These are phyloP conservation scores for Orthosia gothica DNA, from an alignment of 2,888 invertebrate genomes.

Conservation along the genomic window DNA sequence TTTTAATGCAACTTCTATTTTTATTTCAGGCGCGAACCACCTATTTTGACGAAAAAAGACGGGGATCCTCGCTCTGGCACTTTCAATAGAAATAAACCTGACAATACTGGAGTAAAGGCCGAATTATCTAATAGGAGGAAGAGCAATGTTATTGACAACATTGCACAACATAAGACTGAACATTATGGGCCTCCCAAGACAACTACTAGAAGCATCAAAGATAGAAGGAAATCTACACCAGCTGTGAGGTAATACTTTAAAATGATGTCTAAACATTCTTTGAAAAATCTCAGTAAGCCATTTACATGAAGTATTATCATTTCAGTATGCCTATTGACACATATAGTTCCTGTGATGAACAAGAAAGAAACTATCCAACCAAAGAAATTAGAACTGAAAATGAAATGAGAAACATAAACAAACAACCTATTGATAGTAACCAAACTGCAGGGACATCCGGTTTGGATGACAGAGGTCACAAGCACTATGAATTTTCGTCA, in stretches of 20 bases:
- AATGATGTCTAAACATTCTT: slow-evolving; percentile 3
- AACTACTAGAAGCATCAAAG: slow-evolving; percentile 67
- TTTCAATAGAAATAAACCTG: slow-evolving; percentile 26
- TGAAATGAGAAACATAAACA: slow-evolving; percentile 60
- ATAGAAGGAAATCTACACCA: slow-evolving; percentile 82
- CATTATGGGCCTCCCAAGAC: slow-evolving; percentile 29
- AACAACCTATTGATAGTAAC: slow-evolving; percentile 60
- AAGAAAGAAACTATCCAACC: slow-evolving; percentile 58
- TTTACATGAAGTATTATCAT: slow-evolving; percentile 28
- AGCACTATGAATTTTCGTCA: slow-evolving; percentile 61
- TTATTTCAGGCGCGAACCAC: slow-evolving; percentile 42
- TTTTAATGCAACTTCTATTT: not conserved
- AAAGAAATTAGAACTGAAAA: slow-evolving; percentile 58
- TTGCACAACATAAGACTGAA: slow-evolving; percentile 40
- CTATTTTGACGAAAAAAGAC: slow-evolving; percentile 10
- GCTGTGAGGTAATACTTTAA: slow-evolving; percentile 72
- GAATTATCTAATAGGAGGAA: slow-evolving; percentile 35
- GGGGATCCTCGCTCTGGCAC: not conserved
- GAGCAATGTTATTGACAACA: slow-evolving; percentile 42
- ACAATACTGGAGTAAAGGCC: slow-evolving; percentile 13
- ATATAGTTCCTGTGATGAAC: slow-evolving; percentile 81
- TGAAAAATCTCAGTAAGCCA: not conserved
- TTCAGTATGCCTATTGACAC: slow-evolving; percentile 63
- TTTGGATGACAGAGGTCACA: slow-evolving; percentile 68
- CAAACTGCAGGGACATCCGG: slow-evolving; percentile 70